Conservation (phyloP, 2,113 vertebrate genomes). For the human (Homo sapiens) region GRCh38 chr3:19265001-19265500, state of each 20-base stretch:
- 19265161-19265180: not conserved
- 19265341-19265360: not conserved
- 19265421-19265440: accelerated
- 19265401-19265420: too few relatives aligned
- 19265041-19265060: accelerated
- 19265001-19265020: too few relatives aligned
- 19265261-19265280: not conserved
- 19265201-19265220: not conserved
- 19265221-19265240: not conserved
- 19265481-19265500: not conserved
- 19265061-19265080: not conserved
- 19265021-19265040: not conserved
- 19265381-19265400: not conserved
- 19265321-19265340: not conserved
- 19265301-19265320: not conserved
- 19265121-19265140: not conserved
- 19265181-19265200: not conserved
- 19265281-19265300: not conserved
- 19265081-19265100: not conserved
- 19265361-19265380: not conserved
- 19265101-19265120: not conserved
- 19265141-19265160: not conserved
- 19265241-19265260: not conserved
- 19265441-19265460: not conserved
- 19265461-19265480: not conserved